Percentiles rank a stretch among this genome's conserved stretches.
Evolutionary conservation across 2,797 vertebrate genomes (phyloP).

Genomic region (Nannoperca australis): DNA sequence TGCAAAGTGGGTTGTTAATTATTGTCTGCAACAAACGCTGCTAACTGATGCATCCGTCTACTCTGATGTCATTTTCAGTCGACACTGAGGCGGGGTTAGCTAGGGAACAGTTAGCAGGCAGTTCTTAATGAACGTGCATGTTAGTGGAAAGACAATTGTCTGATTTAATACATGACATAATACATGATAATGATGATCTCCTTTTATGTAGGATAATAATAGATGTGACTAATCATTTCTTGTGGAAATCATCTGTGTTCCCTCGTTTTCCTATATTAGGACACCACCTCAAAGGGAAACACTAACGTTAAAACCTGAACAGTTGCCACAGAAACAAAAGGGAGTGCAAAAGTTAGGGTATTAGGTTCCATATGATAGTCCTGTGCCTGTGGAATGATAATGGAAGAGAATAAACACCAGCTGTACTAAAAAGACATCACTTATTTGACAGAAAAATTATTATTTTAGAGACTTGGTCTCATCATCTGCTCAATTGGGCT

Average conservation of each 20-base stretch:
- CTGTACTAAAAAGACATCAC: neutral
- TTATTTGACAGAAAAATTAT: neutral
- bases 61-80: slow-evolving; percentile 22
- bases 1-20: slow-evolving; percentile 23
- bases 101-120: neutral
- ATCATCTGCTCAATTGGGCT: neutral
- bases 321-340: neutral
- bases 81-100: neutral
- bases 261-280: neutral
- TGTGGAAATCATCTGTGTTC: no score
- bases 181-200: neutral
- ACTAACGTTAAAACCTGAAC: neutral
- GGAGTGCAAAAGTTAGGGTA: neutral
- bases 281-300: neutral
- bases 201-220: neutral
- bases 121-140: slow-evolving; percentile 6
- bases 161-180: neutral
- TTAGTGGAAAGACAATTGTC: neutral
- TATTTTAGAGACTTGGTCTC: neutral
- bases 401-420: neutral
- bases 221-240: no score
- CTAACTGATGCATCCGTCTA: slow-evolving; percentile 14
- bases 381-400: neutral
- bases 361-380: neutral
- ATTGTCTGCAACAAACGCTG: slow-evolving; percentile 3